Evolutionary conservation across 2,113 vertebrate species (phyloP), one percentile per base, ranked within the genome.

Genomic region (Boulengerochromis microlepis): DNA sequence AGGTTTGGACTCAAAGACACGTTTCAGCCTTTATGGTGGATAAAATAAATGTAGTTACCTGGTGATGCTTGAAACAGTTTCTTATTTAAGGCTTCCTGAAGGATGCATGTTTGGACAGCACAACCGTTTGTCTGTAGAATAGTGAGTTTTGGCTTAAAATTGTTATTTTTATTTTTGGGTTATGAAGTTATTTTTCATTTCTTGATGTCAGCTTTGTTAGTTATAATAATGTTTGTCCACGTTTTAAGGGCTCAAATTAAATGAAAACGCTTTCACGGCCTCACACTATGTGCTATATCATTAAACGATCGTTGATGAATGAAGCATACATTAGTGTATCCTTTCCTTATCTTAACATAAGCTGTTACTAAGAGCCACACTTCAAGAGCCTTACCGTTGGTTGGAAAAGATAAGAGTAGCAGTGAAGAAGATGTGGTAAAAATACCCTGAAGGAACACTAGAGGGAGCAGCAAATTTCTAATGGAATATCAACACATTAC

Each of bases 1-100:
- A 98, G 97, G 98, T 98, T 81, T 52, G 90, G 47, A 84, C 24
- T 3, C 18, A 26, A 57, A 19, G 18, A 22, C n/a, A n/a, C 8
- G 13, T 38, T 19, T 57, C 50, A 18, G 8, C 38, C 53, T 40
- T 84, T 11, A 24, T 10, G 35, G 18, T 35, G 22, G 7, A 31
- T 53, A 10, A 13, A 50, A 10, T 16, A 8, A n/a, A 12, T 56
- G 35, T 31, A 31, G 66, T 71, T 45, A 40, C 40, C 10, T 40
- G 16, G 6, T 19, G 3, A 50, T 47, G 42, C 71, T 29, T 19
- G 16, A 78, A 12, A 47, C 38, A 1, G 40, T 76, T 1, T 29
- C 22, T 74, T 76, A 29, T 74, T 45, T 26, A 74, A 74, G 9
- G 40, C 22, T 45, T 74, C 3, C 40, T 11, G 69, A 47, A 74